Evolutionary conservation across 2,888 invertebrate genomes (phyloP), one percentile per base, ranked within the genome.

Genomic region (Dusona sp.): DNA sequence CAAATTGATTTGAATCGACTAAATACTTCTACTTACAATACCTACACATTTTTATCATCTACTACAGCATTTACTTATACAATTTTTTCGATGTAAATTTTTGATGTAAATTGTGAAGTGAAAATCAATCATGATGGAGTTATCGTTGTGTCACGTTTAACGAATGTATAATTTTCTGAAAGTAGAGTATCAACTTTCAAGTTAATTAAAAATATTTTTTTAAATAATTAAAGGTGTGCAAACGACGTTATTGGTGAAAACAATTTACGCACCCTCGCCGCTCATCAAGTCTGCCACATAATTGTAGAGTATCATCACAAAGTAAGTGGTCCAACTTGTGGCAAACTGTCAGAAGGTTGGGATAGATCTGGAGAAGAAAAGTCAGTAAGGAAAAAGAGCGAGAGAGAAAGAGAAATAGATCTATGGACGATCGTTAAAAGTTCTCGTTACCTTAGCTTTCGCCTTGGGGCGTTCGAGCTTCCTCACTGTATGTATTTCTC

Each of bases 341-440:
- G 42, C 29, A 72, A 72, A 72, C 29, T n/a, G n/a, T 29, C 29
- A 25, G 16, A 25, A 33, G 51, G 36, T n/a, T 57, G 22, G 29
- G 9, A 33, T 51, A 45, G 22, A 22, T 22, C 7, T 22, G 54
- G 13, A 36, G 54, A 64, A 61, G 6, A 19, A 29, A 42, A 29
- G 45, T 25, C 57, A 42, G 29, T 13, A 16, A 33, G 74, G 8
- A 45, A 19, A 11, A 36, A 9, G 38, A 54, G 75, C 1, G 38
- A 61, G 25, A 45, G 61, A 73, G 64, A 65, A 38, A 45, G 51
- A 25, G 16, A 29, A 48, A 73, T 38, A 51, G 74, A 78, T 82
- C 73, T 61, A 73, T 73, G 38, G 57, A 38, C 73, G 85, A 67
- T 82, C 81, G 78, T 85, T 82, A 82, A 85, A 85, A 79, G 78